Evolutionary conservation across 2,888 invertebrate genomes (phyloP).

Genomic region (Siphlonurus alternatus): DNA sequence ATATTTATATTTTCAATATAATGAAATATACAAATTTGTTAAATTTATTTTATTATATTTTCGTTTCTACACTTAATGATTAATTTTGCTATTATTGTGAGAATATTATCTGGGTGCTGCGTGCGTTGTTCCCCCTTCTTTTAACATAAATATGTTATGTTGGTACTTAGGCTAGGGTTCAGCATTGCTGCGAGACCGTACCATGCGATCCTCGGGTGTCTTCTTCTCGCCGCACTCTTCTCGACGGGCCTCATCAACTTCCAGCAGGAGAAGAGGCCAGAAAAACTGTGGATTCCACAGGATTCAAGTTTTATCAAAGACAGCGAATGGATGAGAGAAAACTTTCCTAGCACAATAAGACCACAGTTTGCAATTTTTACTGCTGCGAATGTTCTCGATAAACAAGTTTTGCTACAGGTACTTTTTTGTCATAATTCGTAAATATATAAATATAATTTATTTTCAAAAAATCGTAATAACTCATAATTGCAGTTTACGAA

Average conservation of each 20-base stretch:
- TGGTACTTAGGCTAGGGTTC: background rate
- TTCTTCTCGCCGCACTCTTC: background rate
- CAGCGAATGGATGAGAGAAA: constrained; percentile 52
- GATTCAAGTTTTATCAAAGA: constrained; percentile 49
- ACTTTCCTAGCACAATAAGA: constrained; percentile 44
- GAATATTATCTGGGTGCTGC: too few relatives aligned
- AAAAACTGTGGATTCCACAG: constrained; percentile 59
- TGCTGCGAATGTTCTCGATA: constrained; percentile 47
- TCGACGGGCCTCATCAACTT: constrained; percentile 41
- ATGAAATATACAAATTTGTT: too few relatives aligned
- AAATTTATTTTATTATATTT: too few relatives aligned
- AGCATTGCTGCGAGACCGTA: background rate
- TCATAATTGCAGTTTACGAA: too few relatives aligned
- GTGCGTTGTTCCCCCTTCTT: too few relatives aligned
- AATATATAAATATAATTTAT: too few relatives aligned
- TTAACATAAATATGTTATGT: too few relatives aligned
- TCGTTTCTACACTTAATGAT: too few relatives aligned
- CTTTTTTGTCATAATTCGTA: too few relatives aligned
- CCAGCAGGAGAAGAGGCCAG: constrained; percentile 53
- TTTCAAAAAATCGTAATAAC: too few relatives aligned
- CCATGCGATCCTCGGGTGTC: background rate
- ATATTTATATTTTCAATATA: too few relatives aligned
- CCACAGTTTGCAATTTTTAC: constrained; percentile 42
- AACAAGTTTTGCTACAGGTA: constrained; percentile 35
- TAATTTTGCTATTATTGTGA: too few relatives aligned